phyloP scores from a whole-genome alignment of 1,140 invertebrate species.

The Sitophilus oryzae region DNA sequence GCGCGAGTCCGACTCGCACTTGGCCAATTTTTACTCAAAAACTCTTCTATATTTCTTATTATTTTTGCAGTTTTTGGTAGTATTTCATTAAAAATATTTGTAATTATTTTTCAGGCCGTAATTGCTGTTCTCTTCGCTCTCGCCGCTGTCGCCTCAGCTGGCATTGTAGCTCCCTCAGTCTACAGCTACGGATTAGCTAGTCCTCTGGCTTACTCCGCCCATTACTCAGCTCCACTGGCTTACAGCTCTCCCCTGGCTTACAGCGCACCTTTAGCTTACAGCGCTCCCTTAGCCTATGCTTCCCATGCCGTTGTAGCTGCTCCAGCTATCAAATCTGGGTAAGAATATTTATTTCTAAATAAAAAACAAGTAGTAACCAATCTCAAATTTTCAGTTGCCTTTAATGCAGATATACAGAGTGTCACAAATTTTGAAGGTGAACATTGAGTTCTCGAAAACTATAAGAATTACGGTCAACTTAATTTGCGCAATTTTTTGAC shows the following conservation, averaged over 20 bases:
- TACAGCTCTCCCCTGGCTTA: slow-evolving; percentile 23
- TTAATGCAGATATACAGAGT: too few relatives aligned
- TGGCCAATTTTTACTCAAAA: too few relatives aligned
- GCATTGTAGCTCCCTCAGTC: slow-evolving; percentile 17
- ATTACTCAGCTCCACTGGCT: slow-evolving; percentile 9
- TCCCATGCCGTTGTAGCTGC: slow-evolving; percentile 23
- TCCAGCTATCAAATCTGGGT: slow-evolving; percentile 33
- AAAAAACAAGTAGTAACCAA: too few relatives aligned
- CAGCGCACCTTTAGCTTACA: slow-evolving; percentile 12
- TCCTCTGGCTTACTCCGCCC: slow-evolving; percentile 10
- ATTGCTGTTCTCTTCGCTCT: slow-evolving; percentile 31
- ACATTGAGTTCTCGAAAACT: too few relatives aligned
- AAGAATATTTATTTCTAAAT: too few relatives aligned
- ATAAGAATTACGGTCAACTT: too few relatives aligned
- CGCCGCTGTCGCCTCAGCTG: slow-evolving; percentile 30
- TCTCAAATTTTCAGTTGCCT: too few relatives aligned
- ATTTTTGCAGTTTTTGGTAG: neutral
- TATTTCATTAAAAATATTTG: slow-evolving; percentile 1
- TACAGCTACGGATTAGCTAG: slow-evolving; percentile 20
- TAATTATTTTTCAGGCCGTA: slow-evolving; percentile 28
- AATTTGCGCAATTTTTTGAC: too few relatives aligned
- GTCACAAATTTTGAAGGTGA: too few relatives aligned
- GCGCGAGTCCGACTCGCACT: too few relatives aligned
- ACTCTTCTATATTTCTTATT: neutral
- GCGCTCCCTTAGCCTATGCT: slow-evolving; percentile 22